A percentile compares a stretch with the other conserved stretches of the same genome.
Evolutionary conservation across 1,140 invertebrate species (phyloP).

Genomic region (Amyelois transitella): DNA sequence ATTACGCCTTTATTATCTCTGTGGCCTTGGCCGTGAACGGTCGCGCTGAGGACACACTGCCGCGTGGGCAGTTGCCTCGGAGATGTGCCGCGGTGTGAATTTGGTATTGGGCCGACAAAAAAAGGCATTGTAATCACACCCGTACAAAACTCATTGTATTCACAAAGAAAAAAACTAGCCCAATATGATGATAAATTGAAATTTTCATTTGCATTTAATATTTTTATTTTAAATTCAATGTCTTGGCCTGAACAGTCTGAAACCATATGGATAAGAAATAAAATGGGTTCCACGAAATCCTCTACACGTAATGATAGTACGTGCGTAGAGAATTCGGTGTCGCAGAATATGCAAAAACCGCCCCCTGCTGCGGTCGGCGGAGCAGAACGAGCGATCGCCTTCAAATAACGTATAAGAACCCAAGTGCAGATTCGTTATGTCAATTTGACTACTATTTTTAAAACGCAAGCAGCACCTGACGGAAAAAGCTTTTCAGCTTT

Average conservation of each 20-base stretch:
- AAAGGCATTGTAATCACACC: slow-evolving; percentile 18
- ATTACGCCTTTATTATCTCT: slow-evolving; percentile 55
- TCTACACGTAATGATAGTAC: slow-evolving; percentile 1
- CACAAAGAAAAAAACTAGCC: not conserved
- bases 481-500: not conserved
- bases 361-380: slow-evolving; percentile 13
- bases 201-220: slow-evolving; percentile 1
- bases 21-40: slow-evolving; percentile 69
- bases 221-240: slow-evolving; percentile 3
- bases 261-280: not conserved
- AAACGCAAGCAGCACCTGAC: not conserved
- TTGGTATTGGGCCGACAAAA: slow-evolving; percentile 25
- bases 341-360: slow-evolving; percentile 20
- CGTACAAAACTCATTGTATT: not conserved
- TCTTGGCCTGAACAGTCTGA: not conserved
- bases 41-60: slow-evolving; percentile 35
- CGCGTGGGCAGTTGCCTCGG: slow-evolving; percentile 29
- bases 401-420: slow-evolving; percentile 11
- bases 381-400: slow-evolving; percentile 12
- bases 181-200: not conserved
- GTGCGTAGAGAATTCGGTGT: slow-evolving; percentile 8
- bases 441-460: not conserved
- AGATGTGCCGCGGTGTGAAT: slow-evolving; percentile 19
- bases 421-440: not conserved
- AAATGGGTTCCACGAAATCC: not conserved